phyloP scores from a whole-genome alignment of 2,113 vertebrate genomes.

The Butastur rufipennis region DNA sequence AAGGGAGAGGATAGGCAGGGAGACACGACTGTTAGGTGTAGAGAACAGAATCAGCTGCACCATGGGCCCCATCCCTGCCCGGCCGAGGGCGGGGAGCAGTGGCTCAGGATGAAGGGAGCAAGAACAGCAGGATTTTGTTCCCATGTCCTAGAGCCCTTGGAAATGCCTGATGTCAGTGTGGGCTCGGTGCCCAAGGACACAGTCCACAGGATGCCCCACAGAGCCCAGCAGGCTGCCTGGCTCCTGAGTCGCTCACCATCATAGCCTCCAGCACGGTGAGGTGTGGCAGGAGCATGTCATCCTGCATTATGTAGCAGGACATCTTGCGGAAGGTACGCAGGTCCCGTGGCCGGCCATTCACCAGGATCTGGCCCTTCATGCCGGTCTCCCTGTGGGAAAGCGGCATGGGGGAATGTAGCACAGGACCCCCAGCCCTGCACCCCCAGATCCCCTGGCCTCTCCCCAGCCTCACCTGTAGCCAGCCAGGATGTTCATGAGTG shows the following conservation, averaged over 20 bases:
- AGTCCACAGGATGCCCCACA: neutral
- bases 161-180: neutral
- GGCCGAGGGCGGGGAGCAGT: accelerated
- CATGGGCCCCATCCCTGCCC: accelerated
- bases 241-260: slow-evolving; percentile 80
- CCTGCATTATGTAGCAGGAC: slow-evolving; percentile 99
- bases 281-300: slow-evolving; percentile 95
- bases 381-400: slow-evolving; percentile 83
- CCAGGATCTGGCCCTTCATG: slow-evolving; percentile 96
- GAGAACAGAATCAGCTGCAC: too few species aligned
- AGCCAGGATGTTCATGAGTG: slow-evolving; percentile 96
- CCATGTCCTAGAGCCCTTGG: neutral
- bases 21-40: accelerated
- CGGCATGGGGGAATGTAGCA: neutral
- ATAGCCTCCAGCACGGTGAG: slow-evolving; percentile 92
- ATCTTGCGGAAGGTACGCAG: slow-evolving; percentile 97
- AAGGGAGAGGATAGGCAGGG: neutral
- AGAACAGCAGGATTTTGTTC: neutral
- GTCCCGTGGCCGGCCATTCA: slow-evolving; percentile 88
- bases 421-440: neutral
- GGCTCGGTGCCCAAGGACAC: neutral
- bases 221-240: neutral
- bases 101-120: neutral
- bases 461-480: slow-evolving; percentile 88
- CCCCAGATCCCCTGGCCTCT: accelerated